Conservation (phyloP, 2,797 vertebrate genomes). For the Myotis daubentonii region DNA sequence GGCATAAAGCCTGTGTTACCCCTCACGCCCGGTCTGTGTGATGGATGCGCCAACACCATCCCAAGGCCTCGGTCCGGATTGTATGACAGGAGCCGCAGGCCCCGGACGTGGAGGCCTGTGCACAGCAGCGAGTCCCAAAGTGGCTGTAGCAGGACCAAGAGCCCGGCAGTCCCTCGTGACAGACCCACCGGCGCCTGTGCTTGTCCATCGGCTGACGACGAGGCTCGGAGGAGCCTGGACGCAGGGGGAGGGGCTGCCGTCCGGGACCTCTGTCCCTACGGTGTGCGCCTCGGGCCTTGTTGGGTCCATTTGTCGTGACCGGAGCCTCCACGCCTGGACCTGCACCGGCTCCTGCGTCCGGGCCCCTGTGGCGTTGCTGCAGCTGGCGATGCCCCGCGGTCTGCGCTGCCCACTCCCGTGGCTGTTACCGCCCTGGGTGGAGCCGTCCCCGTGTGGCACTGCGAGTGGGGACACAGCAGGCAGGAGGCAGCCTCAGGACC, state of each 20-base stretch:
- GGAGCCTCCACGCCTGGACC: background rate
- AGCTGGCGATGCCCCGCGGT: background rate
- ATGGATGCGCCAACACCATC: background rate
- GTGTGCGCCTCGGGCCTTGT: rapidly evolving
- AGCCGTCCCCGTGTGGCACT: rapidly evolving
- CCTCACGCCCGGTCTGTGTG: rapidly evolving
- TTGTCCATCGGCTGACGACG: rapidly evolving
- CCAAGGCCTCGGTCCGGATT: rapidly evolving
- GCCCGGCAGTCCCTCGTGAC: background rate
- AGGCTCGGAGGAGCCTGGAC: background rate
- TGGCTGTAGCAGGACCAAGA: background rate
- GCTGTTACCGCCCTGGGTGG: rapidly evolving
- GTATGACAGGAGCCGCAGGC: background rate
- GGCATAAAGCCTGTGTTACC: background rate
- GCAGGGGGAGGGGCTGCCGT: rapidly evolving
- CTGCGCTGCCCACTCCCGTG: rapidly evolving
- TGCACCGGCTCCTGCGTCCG: rapidly evolving
- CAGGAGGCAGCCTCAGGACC: background rate
- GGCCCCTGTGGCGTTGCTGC: background rate
- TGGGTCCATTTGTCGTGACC: background rate
- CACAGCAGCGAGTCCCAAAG: background rate
- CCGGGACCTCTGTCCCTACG: background rate
- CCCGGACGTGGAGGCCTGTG: background rate
- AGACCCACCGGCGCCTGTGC: background rate
- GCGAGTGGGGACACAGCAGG: rapidly evolving